Conservation (phyloP, 1,140 invertebrate species). For the Listronotus oregonensis region DNA sequence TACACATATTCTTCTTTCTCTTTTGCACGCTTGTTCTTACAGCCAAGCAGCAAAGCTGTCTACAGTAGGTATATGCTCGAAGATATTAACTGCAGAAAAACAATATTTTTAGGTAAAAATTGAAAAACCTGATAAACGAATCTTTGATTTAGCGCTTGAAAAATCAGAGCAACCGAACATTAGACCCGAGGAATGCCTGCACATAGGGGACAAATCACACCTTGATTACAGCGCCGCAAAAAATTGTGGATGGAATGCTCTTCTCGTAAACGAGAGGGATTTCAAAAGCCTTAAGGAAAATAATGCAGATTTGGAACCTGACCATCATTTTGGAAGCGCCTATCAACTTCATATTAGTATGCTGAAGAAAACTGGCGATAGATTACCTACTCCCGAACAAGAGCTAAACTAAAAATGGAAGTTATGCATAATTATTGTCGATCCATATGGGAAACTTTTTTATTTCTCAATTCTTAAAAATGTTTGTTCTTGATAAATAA, state of each 20-base stretch:
- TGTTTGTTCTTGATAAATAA: too few relatives aligned
- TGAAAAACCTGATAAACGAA: constrained; percentile 75
- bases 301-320: constrained; percentile 43
- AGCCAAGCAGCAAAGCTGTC: too few relatives aligned
- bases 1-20: too few relatives aligned
- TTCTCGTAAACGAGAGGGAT: constrained; percentile 60
- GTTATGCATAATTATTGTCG: too few relatives aligned
- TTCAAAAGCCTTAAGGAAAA: constrained; percentile 40
- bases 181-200: constrained; percentile 69
- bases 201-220: constrained; percentile 78
- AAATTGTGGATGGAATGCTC: constrained; percentile 75
- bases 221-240: constrained; percentile 80
- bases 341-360: constrained; percentile 41
- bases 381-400: constrained; percentile 26
- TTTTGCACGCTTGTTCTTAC: too few relatives aligned
- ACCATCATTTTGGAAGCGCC: constrained; percentile 44
- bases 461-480: too few relatives aligned
- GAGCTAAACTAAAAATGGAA: constrained; percentile 7
- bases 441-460: too few relatives aligned
- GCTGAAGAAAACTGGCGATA: constrained; percentile 27
- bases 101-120: constrained; percentile 58
- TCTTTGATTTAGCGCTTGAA: constrained; percentile 74
- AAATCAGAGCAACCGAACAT: constrained; percentile 56
- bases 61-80: too few relatives aligned
- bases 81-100: too few relatives aligned